Base-by-base conservation (phyloP, 2,113 vertebrate species). In the Chrysochloris asiatica region DNA sequence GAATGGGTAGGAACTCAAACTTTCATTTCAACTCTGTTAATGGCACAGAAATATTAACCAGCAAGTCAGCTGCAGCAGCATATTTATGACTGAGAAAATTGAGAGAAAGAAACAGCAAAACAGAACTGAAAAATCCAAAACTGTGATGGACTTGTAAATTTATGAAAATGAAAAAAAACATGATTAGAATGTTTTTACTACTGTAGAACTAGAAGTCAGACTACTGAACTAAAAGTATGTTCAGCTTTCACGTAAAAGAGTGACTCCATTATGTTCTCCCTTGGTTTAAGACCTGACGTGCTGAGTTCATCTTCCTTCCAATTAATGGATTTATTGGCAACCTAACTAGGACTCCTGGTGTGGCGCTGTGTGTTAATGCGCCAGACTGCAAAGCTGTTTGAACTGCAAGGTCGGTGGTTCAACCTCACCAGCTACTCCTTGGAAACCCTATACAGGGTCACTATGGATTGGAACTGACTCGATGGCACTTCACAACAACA, bases 11-110 rank as follows among this genome's bases (percentile, higher is more conserved):
- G n/a, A 76, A 87, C 24, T 75, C 43, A 24, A 86, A 78, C 36
- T 91, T 87, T 92, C 85, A 83, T 86, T 77, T 83, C 2, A 0
- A 80, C 26, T 80, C 17, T 65, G 43, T 65, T 41, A 89, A 88
- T 93, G 83, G 72, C 30, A 61, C n/a, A 80, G 56, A 76, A 84
- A 54, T 38, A 83, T 67, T 54, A 72, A 86, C 13, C 33, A 81
- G 61, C 28, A 43, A 93, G 33, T 7, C n/a, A n/a, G 1, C 13
- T 83, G 16, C 14, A 83, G 1, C 28, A 71, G 45, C 48, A n/a
- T 81, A 16, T n/a, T 73, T 28, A 41, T 83, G 63, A 91, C 38
- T 13, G 47, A 79, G 33, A 43, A 78, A 90, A 73, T 72, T 28
- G 16, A 47, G 13, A 56, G 12, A 21, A n/a, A 48, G 12, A 21